Conservation (phyloP, 2,888 invertebrate genomes). For the Pyrrhopygopsis socrates region DNA sequence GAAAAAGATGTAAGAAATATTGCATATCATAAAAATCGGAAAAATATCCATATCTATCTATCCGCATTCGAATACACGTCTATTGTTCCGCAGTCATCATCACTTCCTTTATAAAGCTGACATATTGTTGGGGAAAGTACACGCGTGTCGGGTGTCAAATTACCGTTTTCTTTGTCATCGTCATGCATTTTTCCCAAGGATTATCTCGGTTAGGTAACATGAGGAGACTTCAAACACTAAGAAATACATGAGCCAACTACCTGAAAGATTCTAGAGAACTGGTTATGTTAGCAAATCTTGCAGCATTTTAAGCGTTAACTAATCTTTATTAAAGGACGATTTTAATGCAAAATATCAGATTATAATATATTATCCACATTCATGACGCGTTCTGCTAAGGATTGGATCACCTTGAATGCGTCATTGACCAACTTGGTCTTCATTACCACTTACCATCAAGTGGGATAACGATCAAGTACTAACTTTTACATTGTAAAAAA, state of each 20-base stretch:
- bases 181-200: constrained; percentile 27
- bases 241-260: not conserved
- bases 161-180: constrained; percentile 89
- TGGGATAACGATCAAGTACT: too few relatives aligned
- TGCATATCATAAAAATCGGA: too few relatives aligned
- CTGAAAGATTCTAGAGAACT: not conserved
- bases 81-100: constrained; percentile 81
- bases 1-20: too few relatives aligned
- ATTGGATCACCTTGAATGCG: too few relatives aligned
- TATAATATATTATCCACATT: too few relatives aligned
- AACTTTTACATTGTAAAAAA: too few relatives aligned
- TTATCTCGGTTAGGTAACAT: constrained; percentile 10
- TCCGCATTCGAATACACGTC: constrained; percentile 17
- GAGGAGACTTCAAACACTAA: not conserved
- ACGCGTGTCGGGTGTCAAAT: constrained; percentile 89
- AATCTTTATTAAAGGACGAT: too few relatives aligned
- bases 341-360: too few relatives aligned
- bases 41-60: not conserved
- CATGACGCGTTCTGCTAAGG: too few relatives aligned
- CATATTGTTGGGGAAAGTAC: constrained; percentile 90
- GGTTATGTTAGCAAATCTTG: not conserved
- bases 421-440: too few relatives aligned
- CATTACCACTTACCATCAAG: too few relatives aligned
- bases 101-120: constrained; percentile 84
- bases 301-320: too few relatives aligned